A percentile compares a stretch with the other conserved stretches of the same genome.
phyloP scores from a whole-genome alignment of 2,113 vertebrate genomes.

The Phrynocephalus versicolor region DNA sequence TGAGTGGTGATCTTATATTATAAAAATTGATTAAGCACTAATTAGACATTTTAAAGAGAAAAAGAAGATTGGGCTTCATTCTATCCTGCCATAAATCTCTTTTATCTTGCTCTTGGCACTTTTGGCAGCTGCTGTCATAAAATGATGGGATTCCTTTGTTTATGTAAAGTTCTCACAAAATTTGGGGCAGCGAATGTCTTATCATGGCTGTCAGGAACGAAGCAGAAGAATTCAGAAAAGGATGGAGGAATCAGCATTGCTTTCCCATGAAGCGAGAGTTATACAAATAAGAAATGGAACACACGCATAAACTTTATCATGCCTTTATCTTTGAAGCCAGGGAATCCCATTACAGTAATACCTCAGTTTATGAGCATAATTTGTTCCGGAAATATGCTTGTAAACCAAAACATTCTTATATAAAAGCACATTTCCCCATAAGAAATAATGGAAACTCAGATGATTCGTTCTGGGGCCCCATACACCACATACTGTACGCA shows the following conservation, averaged over 20 bases:
- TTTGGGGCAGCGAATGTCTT: background rate
- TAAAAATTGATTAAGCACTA: constrained; percentile 70
- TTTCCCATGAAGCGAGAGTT: too few relatives aligned
- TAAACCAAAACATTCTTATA: too few relatives aligned
- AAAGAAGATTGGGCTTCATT: constrained; percentile 48
- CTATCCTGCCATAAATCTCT: constrained; percentile 24
- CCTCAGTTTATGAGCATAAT: too few relatives aligned
- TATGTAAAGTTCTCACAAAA: background rate
- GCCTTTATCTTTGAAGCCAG: background rate
- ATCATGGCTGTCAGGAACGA: background rate
- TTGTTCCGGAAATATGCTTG: too few relatives aligned
- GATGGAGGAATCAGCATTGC: background rate
- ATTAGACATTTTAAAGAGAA: constrained; percentile 69
- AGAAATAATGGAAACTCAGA: too few relatives aligned
- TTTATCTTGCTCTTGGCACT: constrained; percentile 40
- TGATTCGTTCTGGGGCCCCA: too few relatives aligned
- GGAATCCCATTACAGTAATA: background rate
- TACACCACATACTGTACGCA: too few relatives aligned
- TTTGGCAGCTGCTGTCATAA: constrained; percentile 11
- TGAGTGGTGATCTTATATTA: constrained; percentile 70
- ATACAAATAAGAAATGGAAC: background rate
- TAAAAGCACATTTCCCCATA: too few relatives aligned
- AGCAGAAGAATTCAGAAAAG: background rate
- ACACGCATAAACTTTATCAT: background rate
- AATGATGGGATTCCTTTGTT: background rate